Evolutionary conservation across 2,888 invertebrate genomes (phyloP).

Genomic region (Drosophila eohydei): DNA sequence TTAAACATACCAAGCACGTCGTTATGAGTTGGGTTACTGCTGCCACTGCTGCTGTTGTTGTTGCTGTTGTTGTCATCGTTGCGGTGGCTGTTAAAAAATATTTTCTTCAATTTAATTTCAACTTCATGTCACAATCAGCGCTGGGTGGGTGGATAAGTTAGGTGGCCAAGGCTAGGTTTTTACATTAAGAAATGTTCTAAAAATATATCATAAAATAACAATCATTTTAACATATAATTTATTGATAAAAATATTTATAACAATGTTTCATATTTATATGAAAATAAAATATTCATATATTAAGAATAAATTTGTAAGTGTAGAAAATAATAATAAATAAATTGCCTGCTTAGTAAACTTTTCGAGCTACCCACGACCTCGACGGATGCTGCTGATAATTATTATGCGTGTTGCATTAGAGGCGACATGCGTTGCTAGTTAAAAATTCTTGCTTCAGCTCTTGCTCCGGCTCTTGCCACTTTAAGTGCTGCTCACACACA

Average conservation of each 20-base stretch:
- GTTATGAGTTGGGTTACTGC: slow-evolving; percentile 51
- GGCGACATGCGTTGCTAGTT: slow-evolving; percentile 28
- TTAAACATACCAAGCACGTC: slow-evolving; percentile 77
- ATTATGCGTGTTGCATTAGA: slow-evolving; percentile 69
- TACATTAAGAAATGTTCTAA: not conserved
- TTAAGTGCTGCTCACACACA: slow-evolving; percentile 19
- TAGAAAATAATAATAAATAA: too few species aligned
- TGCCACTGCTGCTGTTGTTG: slow-evolving; percentile 1
- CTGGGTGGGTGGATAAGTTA: slow-evolving; percentile 43
- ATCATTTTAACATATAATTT: too few species aligned
- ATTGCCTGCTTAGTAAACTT: not conserved
- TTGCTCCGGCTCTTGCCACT: not conserved
- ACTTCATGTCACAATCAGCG: slow-evolving; percentile 76
- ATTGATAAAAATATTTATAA: too few species aligned
- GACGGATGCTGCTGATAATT: slow-evolving; percentile 70
- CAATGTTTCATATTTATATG: too few species aligned
- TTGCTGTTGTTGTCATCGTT: slow-evolving; percentile 17
- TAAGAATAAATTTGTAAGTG: too few species aligned
- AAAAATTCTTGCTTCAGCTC: slow-evolving; percentile 22
- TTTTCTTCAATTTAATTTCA: slow-evolving; percentile 73
- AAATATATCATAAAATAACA: not conserved
- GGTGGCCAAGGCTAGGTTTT: slow-evolving; percentile 13
- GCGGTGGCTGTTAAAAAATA: slow-evolving; percentile 36
- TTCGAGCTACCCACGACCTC: slow-evolving; percentile 8
- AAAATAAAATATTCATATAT: too few species aligned